A percentile compares a stretch with the other conserved stretches of the same genome.
phyloP scores from a whole-genome alignment of 2,797 vertebrate species.

The Spinus pinus region DNA sequence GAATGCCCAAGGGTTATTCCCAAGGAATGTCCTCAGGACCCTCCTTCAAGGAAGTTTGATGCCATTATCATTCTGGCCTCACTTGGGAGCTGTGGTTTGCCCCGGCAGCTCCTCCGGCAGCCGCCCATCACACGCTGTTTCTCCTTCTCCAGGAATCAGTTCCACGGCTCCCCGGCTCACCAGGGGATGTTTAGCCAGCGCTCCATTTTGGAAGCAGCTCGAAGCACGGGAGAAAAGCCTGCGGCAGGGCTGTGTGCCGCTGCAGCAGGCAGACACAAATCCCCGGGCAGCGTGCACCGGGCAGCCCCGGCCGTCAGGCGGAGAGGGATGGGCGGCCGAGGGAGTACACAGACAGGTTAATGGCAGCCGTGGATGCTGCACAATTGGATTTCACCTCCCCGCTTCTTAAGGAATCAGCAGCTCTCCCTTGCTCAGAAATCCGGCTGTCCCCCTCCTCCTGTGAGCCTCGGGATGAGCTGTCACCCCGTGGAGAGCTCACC shows the following conservation, averaged over 20 bases:
- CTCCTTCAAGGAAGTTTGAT: neutral
- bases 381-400: constrained; percentile 68
- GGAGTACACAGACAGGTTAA: constrained; percentile 74
- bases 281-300: neutral
- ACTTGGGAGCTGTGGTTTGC: neutral
- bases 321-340: neutral
- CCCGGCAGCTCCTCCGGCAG: neutral
- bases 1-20: neutral
- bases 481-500: neutral
- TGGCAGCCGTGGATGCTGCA: constrained; percentile 35
- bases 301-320: neutral
- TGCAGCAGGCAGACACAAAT: neutral
- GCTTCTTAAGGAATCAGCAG: constrained; percentile 30
- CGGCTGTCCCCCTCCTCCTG: fast-evolving
- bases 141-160: neutral
- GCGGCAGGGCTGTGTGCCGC: neutral
- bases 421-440: constrained; percentile 17
- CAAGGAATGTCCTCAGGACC: neutral
- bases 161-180: neutral
- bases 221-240: neutral
- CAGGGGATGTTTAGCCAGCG: neutral
- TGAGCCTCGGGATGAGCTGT: neutral
- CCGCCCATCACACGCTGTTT: fast-evolving
- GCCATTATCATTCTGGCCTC: neutral
- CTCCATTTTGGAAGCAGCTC: neutral